These are phyloP conservation scores for Drosophila borborema DNA, from an alignment of 2,888 invertebrate species.

Conservation along the genomic window DNA sequence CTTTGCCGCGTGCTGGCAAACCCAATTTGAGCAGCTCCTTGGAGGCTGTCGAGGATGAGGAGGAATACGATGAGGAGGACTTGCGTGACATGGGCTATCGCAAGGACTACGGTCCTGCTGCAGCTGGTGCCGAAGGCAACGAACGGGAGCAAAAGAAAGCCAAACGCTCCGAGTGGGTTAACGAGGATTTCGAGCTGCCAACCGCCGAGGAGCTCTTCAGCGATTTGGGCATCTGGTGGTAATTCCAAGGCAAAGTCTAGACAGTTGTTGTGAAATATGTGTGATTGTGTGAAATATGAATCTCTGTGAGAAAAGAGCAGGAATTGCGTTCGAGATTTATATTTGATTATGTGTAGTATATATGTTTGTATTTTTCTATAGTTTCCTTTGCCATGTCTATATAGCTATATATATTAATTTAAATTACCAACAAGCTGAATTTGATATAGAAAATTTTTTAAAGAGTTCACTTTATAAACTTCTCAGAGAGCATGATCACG, in stretches of 20 bases:
- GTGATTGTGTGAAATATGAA: constrained; percentile 22
- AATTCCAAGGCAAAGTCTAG: constrained; percentile 9
- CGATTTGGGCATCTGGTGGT: constrained; percentile 83
- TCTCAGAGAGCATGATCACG: not conserved
- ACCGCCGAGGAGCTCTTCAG: constrained; percentile 82
- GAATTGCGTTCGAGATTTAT: not conserved
- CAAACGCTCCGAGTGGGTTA: constrained; percentile 79
- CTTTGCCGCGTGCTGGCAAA: constrained; percentile 16
- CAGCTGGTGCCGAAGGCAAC: not conserved
- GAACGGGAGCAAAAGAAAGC: constrained; percentile 11
- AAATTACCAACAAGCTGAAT: no score
- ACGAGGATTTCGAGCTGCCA: constrained; percentile 81
- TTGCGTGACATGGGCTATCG: constrained; percentile 79
- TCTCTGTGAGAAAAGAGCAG: not conserved
- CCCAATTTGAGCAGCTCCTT: constrained; percentile 59
- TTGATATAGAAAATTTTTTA: not conserved
- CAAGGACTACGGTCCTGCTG: constrained; percentile 68
- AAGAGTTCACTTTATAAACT: not conserved
- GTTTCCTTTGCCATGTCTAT: not conserved
- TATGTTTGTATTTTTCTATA: not conserved
- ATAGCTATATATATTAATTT: no score
- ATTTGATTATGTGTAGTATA: not conserved
- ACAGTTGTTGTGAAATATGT: constrained; percentile 22
- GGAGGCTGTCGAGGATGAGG: constrained; percentile 81
- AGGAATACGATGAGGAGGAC: constrained; percentile 81